A percentile compares a stretch with the other conserved stretches of the same genome.
These are phyloP conservation scores for Psophia crepitans DNA, from an alignment of 2,113 vertebrate species.

Conservation along the genomic window DNA sequence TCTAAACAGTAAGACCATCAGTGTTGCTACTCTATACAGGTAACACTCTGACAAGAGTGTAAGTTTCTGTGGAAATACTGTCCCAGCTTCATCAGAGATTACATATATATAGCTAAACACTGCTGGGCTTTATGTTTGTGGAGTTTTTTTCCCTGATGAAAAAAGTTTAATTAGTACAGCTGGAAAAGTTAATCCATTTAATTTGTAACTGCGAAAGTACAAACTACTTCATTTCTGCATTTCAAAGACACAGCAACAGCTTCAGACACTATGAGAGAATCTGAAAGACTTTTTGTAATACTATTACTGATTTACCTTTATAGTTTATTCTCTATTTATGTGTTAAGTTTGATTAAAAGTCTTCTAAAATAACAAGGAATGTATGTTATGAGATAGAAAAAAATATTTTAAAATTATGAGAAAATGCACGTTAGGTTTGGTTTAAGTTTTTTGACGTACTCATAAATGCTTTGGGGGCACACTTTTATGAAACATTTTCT, in stretches of 20 bases:
- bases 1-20: neutral
- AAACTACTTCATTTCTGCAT: neutral
- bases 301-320: neutral
- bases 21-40: fast-evolving
- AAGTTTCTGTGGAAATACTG: neutral
- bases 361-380: neutral
- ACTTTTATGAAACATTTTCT: neutral
- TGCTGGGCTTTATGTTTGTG: neutral
- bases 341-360: neutral
- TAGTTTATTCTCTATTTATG: neutral
- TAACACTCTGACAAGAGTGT: neutral
- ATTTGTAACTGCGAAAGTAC: neutral
- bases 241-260: neutral
- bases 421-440: neutral
- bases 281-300: neutral
- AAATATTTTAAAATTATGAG: neutral
- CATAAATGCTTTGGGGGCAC: fast-evolving
- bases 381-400: neutral
- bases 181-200: neutral
- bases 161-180: neutral
- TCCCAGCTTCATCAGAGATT: neutral
- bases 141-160: fast-evolving
- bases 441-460: neutral
- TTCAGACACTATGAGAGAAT: neutral
- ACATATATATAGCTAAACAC: neutral